Evolutionary conservation across 2,888 invertebrate genomes (phyloP).

Genomic region (Tortricodes alternella): DNA sequence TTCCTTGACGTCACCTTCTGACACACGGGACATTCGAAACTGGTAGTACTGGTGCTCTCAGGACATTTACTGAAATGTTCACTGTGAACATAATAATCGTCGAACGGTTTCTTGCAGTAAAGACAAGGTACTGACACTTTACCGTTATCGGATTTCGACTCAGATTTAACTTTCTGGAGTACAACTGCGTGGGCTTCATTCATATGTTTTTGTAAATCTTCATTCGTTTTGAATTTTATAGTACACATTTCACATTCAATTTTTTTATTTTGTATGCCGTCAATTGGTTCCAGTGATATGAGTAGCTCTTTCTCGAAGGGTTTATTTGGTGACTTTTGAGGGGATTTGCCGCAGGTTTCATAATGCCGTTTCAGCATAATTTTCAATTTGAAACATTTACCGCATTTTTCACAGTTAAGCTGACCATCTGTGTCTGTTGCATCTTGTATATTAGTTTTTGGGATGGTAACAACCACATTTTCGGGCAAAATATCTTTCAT

Average conservation of each 20-base stretch:
- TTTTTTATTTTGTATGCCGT: slow-evolving; percentile 42
- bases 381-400: slow-evolving; percentile 71
- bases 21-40: slow-evolving; percentile 62
- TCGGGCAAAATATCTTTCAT: slow-evolving; percentile 24
- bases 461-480: slow-evolving; percentile 42
- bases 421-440: slow-evolving; percentile 58
- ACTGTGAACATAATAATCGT: slow-evolving; percentile 59
- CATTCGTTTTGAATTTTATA: slow-evolving; percentile 61
- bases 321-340: slow-evolving; percentile 41
- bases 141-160: slow-evolving; percentile 32
- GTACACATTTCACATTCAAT: slow-evolving; percentile 64
- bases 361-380: slow-evolving; percentile 75
- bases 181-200: slow-evolving; percentile 66
- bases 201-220: slow-evolving; percentile 69
- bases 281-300: slow-evolving; percentile 66
- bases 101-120: slow-evolving; percentile 56
- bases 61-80: slow-evolving; percentile 60
- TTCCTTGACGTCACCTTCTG: slow-evolving; percentile 50
- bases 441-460: slow-evolving; percentile 44
- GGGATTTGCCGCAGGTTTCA: slow-evolving; percentile 53
- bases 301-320: slow-evolving; percentile 56
- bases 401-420: slow-evolving; percentile 64
- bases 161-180: slow-evolving; percentile 43
- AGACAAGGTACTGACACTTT: slow-evolving; percentile 59
- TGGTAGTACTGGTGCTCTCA: slow-evolving; percentile 44